phyloP scores from a whole-genome alignment of 2,797 vertebrate genomes.

The Tauraco hartlaubi region DNA sequence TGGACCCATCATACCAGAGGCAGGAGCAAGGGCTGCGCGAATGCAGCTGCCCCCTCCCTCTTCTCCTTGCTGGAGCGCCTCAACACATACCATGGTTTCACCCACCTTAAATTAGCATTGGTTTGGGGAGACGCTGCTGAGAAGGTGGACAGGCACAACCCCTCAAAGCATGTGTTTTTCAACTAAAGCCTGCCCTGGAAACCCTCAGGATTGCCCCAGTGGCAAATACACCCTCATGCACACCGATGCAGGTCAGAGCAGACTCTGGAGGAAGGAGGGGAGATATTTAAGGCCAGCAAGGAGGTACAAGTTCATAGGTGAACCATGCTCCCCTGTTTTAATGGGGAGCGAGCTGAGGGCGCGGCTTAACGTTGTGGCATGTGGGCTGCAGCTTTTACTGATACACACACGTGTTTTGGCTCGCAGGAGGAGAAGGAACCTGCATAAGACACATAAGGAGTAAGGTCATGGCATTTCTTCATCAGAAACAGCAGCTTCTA shows the following conservation, averaged over 20 bases:
- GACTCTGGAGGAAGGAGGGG: neutral
- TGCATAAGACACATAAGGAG: neutral
- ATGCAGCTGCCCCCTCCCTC: neutral
- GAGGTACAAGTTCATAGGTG: neutral
- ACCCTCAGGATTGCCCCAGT: neutral
- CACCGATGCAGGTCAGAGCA: neutral
- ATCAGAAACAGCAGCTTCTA: neutral
- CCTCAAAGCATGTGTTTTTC: neutral
- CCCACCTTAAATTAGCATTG: neutral
- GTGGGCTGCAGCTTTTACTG: neutral
- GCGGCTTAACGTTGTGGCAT: neutral
- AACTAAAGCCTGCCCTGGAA: neutral
- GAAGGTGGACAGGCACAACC: neutral
- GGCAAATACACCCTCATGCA: neutral
- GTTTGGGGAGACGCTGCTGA: neutral
- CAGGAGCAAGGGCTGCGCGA: neutral
- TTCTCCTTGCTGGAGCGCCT: neutral
- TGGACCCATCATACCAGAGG: neutral
- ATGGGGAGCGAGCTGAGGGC: neutral
- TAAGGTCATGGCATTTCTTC: neutral
- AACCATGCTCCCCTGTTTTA: neutral
- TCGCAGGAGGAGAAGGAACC: neutral
- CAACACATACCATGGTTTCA: neutral
- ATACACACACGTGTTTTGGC: rapidly evolving
- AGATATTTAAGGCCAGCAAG: neutral